These are phyloP conservation scores for Malacosoma neustria DNA, from an alignment of 2,888 invertebrate genomes.

Conservation along the genomic window DNA sequence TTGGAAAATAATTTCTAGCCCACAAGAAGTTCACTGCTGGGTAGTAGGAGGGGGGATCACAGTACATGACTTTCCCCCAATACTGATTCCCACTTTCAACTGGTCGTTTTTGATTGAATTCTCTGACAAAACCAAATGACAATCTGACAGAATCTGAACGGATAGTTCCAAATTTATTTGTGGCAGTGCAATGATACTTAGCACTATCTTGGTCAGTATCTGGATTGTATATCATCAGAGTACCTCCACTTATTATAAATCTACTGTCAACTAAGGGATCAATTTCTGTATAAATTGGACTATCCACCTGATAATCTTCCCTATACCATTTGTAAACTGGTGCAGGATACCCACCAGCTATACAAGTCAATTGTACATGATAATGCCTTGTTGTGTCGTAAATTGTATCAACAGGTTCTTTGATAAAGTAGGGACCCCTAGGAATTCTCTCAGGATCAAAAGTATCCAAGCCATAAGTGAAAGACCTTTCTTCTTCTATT, in stretches of 20 bases:
- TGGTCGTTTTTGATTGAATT: conserved; percentile 91
- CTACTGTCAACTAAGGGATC: conserved; percentile 84
- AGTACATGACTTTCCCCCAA: conserved; percentile 94
- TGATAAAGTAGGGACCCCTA: conserved; percentile 90
- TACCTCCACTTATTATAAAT: conserved; percentile 93
- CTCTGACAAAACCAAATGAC: conserved; percentile 92
- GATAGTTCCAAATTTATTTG: conserved; percentile 91
- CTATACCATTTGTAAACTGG: conserved; percentile 93
- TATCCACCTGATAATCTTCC: conserved; percentile 89
- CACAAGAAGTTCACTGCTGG: conserved; percentile 93
- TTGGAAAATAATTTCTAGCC: conserved; percentile 92
- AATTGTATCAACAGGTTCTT: conserved; percentile 87
- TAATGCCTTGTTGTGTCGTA: conserved; percentile 87
- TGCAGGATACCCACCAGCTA: conserved; percentile 91
- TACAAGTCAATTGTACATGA: conserved; percentile 85
- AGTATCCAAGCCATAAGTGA: conserved; percentile 90
- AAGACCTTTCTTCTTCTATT: conserved; percentile 83
- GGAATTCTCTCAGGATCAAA: conserved; percentile 87
- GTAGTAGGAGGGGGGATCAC: conserved; percentile 94
- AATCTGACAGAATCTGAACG: conserved; percentile 91
- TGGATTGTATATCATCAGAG: conserved; percentile 90
- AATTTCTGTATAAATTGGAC: conserved; percentile 81
- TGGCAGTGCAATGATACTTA: conserved; percentile 92
- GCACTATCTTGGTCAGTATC: conserved; percentile 88
- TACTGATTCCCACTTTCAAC: conserved; percentile 90